Base-by-base conservation (phyloP, 2,797 vertebrate genomes). In the Erpetoichthys calabaricus region DNA sequence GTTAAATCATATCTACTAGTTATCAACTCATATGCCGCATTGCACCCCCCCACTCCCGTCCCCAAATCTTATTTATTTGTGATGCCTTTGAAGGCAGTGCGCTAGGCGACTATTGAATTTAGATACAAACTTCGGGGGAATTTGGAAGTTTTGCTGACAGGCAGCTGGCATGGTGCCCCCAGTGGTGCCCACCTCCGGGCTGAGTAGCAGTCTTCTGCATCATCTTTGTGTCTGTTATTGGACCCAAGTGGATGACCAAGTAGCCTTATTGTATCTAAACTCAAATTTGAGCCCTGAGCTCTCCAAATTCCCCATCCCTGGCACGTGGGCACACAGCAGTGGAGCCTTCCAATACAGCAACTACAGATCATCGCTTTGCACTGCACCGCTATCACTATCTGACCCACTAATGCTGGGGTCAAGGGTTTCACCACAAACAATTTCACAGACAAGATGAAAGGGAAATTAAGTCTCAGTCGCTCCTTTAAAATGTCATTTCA, bases 1-100 rank as follows among this genome's bases (percentile, higher is more conserved):
- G 79, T 78, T 84, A 84, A 87, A 96, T 96, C 92, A 82, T 87
- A 92, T 96, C 92, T 91, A 86, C 77, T 79, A 80, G 80, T 86
- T 91, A 92, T 91, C 90, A 85, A 69, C 73, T 77, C 72, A 68
- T 79, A 75, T 80, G 77, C 82, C 80, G 80, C 75, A 60, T 61
- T 57, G 60, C 51, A 64, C 70, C 68, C 75, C 67, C 58, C 61
- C 62, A 49, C 57, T 58, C 74, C 60, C 58, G 61, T 75, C 47
- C 6, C 54, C 45, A 84, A 85, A 82, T 75, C 73, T 65, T 80
- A 73, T 81, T 77, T 82, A 81, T 80, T 81, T 79, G 76, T 80
- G 80, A 82, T 69, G 73, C 76, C 76, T 84, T 79, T 82, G 79
- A 82, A 83, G 80, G 75, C 75, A 82, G 78, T 25, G 25, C 25